Evolutionary conservation across 2,113 vertebrate genomes (phyloP), one percentile per base, ranked within the genome.

Genomic region (Grammomys surdaster): DNA sequence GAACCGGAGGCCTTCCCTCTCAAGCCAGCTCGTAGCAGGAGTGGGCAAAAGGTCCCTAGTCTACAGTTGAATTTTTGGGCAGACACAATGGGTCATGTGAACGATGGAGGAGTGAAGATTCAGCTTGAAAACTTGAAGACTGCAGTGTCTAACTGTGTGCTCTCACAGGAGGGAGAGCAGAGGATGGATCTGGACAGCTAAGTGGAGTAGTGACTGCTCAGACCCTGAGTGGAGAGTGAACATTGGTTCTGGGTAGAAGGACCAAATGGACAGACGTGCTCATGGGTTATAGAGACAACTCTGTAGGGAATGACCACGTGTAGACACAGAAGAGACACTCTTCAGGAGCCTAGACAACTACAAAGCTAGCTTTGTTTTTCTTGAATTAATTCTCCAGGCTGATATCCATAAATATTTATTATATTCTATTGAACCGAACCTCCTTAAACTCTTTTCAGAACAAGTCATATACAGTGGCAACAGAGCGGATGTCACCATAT

Each of bases 401-500:
- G 10, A 0, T 89, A 54, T 80, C 67, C 33, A n/a, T 17, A 94
- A 75, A 76, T 22, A 28, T 40, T 86, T 33, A 36, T 54, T 54
- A 33, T 43, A 26, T 76, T 76, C 48, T 40, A 9, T 60, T 90
- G 70, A 58, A 26, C 58, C 40, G n/a, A 63, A 63, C 17, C 17
- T 90, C 89, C 46, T 90, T 80, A 85, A 56, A 70, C 73, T 63
- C 28, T 92, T 70, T 87, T 31, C 20, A 90, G 73, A 84, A 51
- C 22, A 92, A 90, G 31, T 75, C 65, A 84, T 77, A 33, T 26
- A 75, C 4, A 65, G 85, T 65, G 31, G 69, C 89, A 76, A 28
- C 13, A 14, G 54, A 33, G n/a, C 3, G 43, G 19, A 9, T 16
- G 36, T 16, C 2, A 24, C 19, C 76, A 88, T 16, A 63, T 11